phyloP scores from a whole-genome alignment of 2,888 invertebrate species.

The Brenthis daphne region DNA sequence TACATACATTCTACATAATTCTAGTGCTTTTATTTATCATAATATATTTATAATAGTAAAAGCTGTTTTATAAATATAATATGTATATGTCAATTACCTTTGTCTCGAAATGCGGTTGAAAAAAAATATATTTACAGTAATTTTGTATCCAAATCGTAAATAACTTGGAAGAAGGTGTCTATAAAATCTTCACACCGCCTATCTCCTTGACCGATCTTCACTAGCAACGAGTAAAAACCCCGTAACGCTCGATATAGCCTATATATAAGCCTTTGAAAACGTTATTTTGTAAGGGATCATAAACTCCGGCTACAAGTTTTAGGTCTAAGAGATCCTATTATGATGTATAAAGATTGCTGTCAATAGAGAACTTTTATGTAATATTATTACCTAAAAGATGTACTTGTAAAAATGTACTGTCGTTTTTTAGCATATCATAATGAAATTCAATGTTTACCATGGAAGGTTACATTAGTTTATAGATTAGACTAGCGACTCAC shows the following conservation, averaged over 20 bases:
- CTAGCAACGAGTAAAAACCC: neutral
- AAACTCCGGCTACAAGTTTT: conserved; percentile 7
- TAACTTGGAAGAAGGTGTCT: conserved; percentile 12
- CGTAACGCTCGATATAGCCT: conserved; percentile 5
- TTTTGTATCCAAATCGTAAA: conserved; percentile 7
- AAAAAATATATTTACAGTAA: neutral
- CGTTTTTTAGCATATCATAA: no score
- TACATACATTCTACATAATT: no score
- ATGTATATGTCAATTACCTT: neutral
- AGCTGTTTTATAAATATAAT: neutral
- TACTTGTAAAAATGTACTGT: no score
- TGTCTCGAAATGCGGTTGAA: neutral
- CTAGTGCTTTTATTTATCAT: no score
- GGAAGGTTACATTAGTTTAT: no score
- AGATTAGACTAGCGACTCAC: no score
- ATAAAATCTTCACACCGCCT: conserved; percentile 6
- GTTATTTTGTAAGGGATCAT: conserved; percentile 14
- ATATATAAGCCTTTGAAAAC: conserved; percentile 3
- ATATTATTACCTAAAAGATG: no score
- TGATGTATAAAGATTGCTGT: conserved; percentile 10
- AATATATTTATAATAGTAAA: no score
- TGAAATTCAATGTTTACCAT: no score
- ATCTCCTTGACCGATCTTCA: conserved; percentile 14
- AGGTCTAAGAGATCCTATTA: conserved; percentile 7
- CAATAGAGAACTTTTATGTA: neutral